These are phyloP conservation scores for Acheta domesticus DNA, from an alignment of 2,888 invertebrate genomes.

Conservation along the genomic window DNA sequence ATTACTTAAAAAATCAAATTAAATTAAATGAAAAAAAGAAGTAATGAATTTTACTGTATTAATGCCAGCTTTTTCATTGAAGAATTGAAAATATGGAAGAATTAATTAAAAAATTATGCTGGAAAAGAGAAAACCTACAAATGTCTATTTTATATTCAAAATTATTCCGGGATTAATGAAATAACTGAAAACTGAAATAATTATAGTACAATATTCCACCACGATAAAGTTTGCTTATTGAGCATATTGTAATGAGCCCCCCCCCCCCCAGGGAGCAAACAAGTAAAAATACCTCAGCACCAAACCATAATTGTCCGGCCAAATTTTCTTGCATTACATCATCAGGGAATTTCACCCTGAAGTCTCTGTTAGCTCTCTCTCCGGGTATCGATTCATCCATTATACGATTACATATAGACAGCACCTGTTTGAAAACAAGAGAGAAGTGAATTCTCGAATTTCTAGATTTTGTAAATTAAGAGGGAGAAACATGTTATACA, in stretches of 20 bases:
- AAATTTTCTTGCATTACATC: slow-evolving; percentile 97
- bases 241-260: too few species aligned
- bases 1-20: background rate
- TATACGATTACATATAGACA: slow-evolving; percentile 89
- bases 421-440: slow-evolving; percentile 57
- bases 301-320: slow-evolving; percentile 98
- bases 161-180: too few species aligned
- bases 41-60: background rate
- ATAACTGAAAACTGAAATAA: too few species aligned
- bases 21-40: background rate
- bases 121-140: too few species aligned
- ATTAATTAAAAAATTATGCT: too few species aligned
- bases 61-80: too few species aligned
- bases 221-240: too few species aligned
- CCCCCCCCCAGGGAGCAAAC: background rate
- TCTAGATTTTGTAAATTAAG: too few species aligned
- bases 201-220: too few species aligned
- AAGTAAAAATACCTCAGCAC: slow-evolving; percentile 78
- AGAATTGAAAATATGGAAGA: too few species aligned
- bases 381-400: slow-evolving; percentile 88
- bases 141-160: too few species aligned
- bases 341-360: slow-evolving; percentile 97
- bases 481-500: too few species aligned
- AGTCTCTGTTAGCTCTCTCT: slow-evolving; percentile 87
- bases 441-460: background rate